Evolutionary conservation across 2,797 vertebrate species (phyloP).

Genomic region (Miichthys miiuy): DNA sequence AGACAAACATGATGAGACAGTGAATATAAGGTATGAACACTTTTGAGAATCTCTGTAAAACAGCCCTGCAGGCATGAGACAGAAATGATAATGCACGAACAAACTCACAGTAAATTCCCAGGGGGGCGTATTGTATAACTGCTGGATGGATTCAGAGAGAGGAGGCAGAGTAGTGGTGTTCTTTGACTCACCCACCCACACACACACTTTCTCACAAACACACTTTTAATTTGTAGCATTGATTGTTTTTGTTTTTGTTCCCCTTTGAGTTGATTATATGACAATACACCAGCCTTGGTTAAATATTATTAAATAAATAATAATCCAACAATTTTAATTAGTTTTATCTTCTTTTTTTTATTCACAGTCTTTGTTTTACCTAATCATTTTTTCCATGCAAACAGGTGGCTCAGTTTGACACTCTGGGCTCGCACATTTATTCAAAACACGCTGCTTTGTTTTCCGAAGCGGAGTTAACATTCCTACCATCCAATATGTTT

Average conservation of each 20-base stretch:
- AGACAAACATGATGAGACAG: constrained; percentile 21
- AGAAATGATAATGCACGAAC: constrained; percentile 66
- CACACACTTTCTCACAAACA: neutral
- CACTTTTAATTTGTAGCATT: constrained; percentile 41
- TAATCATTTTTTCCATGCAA: constrained; percentile 36
- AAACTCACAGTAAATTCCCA: constrained; percentile 63
- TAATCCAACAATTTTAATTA: constrained; percentile 16
- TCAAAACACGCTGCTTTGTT: constrained; percentile 76
- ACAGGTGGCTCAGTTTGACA: constrained; percentile 69
- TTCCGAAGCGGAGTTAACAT: constrained; percentile 71
- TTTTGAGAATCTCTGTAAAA: constrained; percentile 36
- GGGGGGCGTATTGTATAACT: constrained; percentile 78
- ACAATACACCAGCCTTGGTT: constrained; percentile 7
- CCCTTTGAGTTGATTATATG: constrained; percentile 30
- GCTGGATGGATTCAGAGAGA: constrained; percentile 64
- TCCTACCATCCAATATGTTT: constrained; percentile 83
- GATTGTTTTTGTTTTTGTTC: constrained; percentile 33
- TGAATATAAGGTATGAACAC: constrained; percentile 19
- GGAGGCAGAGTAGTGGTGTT: constrained; percentile 45
- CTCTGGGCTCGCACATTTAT: constrained; percentile 74
- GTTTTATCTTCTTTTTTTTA: neutral
- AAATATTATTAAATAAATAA: neutral
- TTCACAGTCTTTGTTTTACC: constrained; percentile 34
- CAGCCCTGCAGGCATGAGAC: constrained; percentile 47
- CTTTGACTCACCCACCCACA: constrained; percentile 53